Base-by-base conservation (phyloP, 2,113 vertebrate species). In the Camelus dromedarius region DNA sequence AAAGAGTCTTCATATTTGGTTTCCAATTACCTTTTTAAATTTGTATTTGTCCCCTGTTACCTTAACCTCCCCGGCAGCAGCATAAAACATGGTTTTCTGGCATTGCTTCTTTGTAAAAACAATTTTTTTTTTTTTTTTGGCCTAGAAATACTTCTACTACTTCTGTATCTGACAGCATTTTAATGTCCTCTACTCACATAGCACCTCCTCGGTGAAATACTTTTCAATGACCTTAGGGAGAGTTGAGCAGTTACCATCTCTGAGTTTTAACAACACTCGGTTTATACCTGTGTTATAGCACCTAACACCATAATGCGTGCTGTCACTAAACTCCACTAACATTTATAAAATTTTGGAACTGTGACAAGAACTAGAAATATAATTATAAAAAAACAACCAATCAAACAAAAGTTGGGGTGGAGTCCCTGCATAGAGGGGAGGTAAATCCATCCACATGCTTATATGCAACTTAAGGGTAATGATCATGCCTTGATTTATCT, bases 101-200 rank as follows among this genome's bases (percentile, higher is more conserved):
- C 52, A 48, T 20, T 77, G 7, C 19, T 91, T 89, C 32, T 66
- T 82, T 83, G 14, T 56, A 73, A 26, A 87, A 91, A 81, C 15
- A 93, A 77, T 46, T 80, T 6, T 84, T 70, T 96, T 84, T 70
- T 96, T 67, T 64, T 6, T 84, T 70, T 96, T 67, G 56, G 24
- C 30, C 11, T 66, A 20, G 12, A 92, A 87, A 75, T 69, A 52
- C 20, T 76, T 62, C 76, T n/a, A 26, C 5, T 13, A 6, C 13
- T 30, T 76, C 24, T 19, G 30, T n/a, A 14, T 87, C 58, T 64
- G 18, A 42, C 35, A 83, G 24, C n/a, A 76, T 86, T 82, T 81
- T 46, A 35, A 76, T 72, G 87, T 93, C 62, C 42, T 83, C 7
- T 60, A 10, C 48, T 82, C 28, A 35, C 26, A 46, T 10, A 69